Conservation (phyloP, 2,113 vertebrate species). For the Mustelus asterias region DNA sequence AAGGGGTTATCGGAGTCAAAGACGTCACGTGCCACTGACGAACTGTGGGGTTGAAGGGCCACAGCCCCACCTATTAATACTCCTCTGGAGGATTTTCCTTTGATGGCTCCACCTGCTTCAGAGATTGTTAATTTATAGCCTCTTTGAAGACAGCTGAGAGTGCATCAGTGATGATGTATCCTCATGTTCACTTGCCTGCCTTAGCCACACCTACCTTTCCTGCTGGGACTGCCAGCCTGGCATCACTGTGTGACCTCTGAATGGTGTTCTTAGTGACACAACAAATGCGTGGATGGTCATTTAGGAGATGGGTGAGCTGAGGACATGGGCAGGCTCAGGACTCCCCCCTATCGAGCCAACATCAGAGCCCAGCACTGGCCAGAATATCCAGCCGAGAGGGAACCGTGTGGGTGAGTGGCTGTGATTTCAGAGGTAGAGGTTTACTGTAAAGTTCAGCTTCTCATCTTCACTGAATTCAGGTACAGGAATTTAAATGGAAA, state of each 20-base stretch:
- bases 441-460: background rate
- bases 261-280: too few species aligned
- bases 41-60: background rate
- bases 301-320: too few species aligned
- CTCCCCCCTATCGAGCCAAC: too few species aligned
- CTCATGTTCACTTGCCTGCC: too few species aligned
- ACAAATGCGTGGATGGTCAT: too few species aligned
- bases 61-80: background rate
- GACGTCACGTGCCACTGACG: background rate
- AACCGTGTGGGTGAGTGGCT: background rate
- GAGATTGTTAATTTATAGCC: background rate
- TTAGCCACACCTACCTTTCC: too few species aligned
- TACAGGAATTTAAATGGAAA: background rate
- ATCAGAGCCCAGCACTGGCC: too few species aligned
- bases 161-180: too few species aligned
- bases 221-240: too few species aligned
- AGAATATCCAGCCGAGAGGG: background rate
- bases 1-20: background rate
- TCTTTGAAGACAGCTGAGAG: too few species aligned
- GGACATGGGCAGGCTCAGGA: too few species aligned
- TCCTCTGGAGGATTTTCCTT: background rate
- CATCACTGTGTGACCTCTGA: too few species aligned
- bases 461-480: background rate
- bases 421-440: background rate
- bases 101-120: background rate